phyloP scores from a whole-genome alignment of 2,113 vertebrate species.

The Amblyopsis rosae region DNA sequence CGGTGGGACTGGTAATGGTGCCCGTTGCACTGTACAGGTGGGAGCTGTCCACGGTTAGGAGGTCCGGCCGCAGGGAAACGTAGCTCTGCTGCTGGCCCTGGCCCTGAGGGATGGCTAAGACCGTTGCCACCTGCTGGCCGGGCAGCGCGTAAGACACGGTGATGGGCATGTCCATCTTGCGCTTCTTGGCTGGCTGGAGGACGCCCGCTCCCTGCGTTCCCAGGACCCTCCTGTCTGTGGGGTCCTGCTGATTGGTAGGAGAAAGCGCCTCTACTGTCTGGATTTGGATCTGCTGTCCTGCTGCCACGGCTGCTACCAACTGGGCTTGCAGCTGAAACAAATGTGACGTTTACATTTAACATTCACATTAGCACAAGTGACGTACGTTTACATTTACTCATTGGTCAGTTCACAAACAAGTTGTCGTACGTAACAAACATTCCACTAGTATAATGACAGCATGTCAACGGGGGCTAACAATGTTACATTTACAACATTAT shows the following conservation, averaged over 20 bases:
- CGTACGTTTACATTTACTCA: no score
- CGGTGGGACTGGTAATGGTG: constrained; percentile 97
- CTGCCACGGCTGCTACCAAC: constrained; percentile 88
- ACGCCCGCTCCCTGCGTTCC: constrained; percentile 86
- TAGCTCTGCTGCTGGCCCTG: constrained; percentile 97
- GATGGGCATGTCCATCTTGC: constrained; percentile 98
- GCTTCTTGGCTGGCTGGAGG: constrained; percentile 98
- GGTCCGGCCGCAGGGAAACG: constrained; percentile 94
- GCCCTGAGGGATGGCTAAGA: constrained; percentile 92
- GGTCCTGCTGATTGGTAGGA: constrained; percentile 81
- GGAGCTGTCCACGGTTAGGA: constrained; percentile 97
- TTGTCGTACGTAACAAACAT: no score
- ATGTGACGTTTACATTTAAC: background rate
- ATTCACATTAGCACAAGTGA: no score
- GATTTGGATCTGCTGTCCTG: constrained; percentile 92
- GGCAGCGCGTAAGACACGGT: constrained; percentile 97
- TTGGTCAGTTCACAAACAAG: no score
- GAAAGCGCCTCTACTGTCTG: constrained; percentile 93
- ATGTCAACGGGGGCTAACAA: no score
- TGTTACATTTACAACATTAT: no score
- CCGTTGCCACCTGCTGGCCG: constrained; percentile 96
- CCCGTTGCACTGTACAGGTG: constrained; percentile 97
- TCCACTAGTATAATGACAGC: no score
- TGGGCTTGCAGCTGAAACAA: constrained; percentile 88
- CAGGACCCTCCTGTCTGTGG: constrained; percentile 55